Evolutionary conservation across 2,113 vertebrate genomes (phyloP).

Genomic region (Plestiodon gilberti): DNA sequence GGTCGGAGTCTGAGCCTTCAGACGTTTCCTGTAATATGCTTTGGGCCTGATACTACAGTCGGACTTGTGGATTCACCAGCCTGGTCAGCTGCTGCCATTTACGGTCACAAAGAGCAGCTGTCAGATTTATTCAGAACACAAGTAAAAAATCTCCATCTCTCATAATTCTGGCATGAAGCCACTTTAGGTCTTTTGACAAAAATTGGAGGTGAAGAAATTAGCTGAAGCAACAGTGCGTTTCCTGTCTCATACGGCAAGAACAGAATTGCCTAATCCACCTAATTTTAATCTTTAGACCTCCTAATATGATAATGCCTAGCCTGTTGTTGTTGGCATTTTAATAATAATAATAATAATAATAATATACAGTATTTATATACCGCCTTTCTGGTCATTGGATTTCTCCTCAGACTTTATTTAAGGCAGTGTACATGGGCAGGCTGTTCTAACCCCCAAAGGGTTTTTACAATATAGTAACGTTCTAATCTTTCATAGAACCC

Average conservation of each 20-base stretch:
- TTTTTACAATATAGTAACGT: no score
- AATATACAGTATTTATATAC: no score
- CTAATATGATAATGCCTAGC: not conserved
- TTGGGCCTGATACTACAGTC: not conserved
- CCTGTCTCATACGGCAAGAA: not conserved
- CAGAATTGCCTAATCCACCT: not conserved
- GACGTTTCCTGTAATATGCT: not conserved
- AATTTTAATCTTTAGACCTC: conserved; percentile 19
- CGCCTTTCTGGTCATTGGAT: no score
- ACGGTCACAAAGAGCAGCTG: not conserved
- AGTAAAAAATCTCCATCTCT: not conserved
- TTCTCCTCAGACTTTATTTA: no score
- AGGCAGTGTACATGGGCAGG: no score
- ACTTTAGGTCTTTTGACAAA: conserved; percentile 1
- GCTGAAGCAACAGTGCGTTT: not conserved
- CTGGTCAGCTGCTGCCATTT: not conserved
- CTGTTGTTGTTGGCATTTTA: not conserved
- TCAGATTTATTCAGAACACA: no score
- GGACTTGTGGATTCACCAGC: rapidly evolving
- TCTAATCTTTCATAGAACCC: no score
- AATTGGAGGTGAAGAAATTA: not conserved
- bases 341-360: no score
- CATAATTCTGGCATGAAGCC: not conserved
- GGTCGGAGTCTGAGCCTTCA: not conserved
- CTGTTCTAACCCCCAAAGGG: no score